These are phyloP conservation scores for Actenoides hombroni DNA, from an alignment of 2,113 vertebrate species.

Conservation along the genomic window DNA sequence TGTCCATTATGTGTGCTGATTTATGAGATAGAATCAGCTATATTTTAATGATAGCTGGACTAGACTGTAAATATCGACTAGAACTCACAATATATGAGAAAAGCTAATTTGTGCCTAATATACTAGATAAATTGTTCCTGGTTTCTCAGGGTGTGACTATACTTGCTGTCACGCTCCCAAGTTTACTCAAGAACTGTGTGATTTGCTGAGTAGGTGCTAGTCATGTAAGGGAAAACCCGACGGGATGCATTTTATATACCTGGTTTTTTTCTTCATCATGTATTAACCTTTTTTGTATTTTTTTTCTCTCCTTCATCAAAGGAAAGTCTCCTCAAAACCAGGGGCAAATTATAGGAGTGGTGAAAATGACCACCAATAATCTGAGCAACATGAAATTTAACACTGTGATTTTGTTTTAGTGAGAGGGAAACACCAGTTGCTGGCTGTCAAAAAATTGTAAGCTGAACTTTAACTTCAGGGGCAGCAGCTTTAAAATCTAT, in stretches of 20 bases:
- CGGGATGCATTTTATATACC: not conserved
- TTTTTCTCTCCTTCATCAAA: not conserved
- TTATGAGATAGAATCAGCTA: not conserved
- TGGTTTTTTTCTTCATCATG: not conserved
- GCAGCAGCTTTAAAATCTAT: not conserved
- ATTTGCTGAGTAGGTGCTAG: slow-evolving; percentile 20
- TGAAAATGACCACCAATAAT: not conserved
- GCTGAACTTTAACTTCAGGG: not conserved
- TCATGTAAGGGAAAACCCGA: not conserved
- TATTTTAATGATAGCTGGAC: not conserved
- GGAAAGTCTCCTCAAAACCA: not conserved
- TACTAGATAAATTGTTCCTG: slow-evolving; percentile 39
- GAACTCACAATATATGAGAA: not conserved
- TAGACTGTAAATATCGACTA: not conserved
- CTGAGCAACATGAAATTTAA: not conserved
- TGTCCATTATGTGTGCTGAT: not conserved
- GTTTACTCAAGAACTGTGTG: slow-evolving; percentile 13
- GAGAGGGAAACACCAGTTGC: not conserved
- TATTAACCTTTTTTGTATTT: not conserved
- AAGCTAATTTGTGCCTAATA: slow-evolving; percentile 4
- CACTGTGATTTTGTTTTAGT: not conserved
- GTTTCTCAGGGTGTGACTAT: not conserved
- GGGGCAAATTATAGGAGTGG: not conserved
- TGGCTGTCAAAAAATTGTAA: not conserved
- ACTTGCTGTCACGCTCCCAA: slow-evolving; percentile 12